Evolutionary conservation across 2,113 vertebrate genomes (phyloP).

Genomic region (Bothrops jararaca): DNA sequence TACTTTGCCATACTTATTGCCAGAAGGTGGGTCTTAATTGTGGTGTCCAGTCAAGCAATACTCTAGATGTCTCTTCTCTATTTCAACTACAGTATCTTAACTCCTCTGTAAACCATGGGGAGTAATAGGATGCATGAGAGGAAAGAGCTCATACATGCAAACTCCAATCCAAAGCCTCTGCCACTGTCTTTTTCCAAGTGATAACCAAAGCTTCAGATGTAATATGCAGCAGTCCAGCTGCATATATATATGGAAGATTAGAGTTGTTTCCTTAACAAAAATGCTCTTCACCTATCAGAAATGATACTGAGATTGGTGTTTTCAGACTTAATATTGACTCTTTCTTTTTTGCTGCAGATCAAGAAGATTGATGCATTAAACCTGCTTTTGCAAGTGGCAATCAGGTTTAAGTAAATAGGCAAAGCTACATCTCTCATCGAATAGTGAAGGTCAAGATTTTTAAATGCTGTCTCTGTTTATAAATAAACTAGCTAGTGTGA

Average conservation of each 20-base stretch:
- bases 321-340: constrained; percentile 52
- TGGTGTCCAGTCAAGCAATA: background rate
- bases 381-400: constrained; percentile 51
- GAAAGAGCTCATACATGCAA: background rate
- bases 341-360: constrained; percentile 60
- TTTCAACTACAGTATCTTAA: background rate
- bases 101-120: background rate
- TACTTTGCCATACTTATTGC: background rate
- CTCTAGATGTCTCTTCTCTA: background rate
- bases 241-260: background rate
- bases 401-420: constrained; percentile 45
- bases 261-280: constrained; percentile 34
- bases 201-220: background rate
- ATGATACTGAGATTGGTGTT: constrained; percentile 39
- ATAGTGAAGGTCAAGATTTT: constrained; percentile 62
- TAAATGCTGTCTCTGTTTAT: constrained; percentile 55
- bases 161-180: background rate
- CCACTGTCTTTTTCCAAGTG: background rate
- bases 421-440: constrained; percentile 45
- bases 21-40: background rate
- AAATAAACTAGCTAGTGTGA: constrained; percentile 52
- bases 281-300: constrained; percentile 27
- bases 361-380: constrained; percentile 51
- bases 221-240: background rate
- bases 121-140: background rate